phyloP scores from a whole-genome alignment of 1,140 invertebrate species.

The Chelonus insularis region DNA sequence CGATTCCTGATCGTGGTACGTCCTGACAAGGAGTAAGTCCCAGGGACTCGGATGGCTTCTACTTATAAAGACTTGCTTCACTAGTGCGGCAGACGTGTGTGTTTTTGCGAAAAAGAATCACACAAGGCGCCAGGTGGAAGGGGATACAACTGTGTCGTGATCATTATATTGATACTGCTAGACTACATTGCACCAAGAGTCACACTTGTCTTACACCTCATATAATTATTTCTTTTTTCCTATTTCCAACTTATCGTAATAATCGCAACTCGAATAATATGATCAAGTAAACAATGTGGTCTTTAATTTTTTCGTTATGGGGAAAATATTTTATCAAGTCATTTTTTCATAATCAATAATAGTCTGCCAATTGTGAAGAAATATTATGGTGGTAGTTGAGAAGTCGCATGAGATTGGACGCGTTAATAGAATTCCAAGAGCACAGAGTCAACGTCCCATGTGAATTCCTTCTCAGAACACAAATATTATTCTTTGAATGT shows the following conservation, averaged over 20 bases:
- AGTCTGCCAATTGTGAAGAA: neutral
- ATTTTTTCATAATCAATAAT: no score
- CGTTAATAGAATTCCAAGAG: slow-evolving; percentile 23
- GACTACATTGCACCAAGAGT: neutral
- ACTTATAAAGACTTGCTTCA: slow-evolving; percentile 57
- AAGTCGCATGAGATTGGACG: slow-evolving; percentile 11
- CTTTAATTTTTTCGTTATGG: no score
- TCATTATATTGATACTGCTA: slow-evolving; percentile 22
- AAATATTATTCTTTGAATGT: slow-evolving; percentile 6
- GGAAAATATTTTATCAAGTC: neutral
- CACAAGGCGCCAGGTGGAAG: slow-evolving; percentile 20
- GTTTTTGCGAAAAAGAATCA: slow-evolving; percentile 29
- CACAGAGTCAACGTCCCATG: slow-evolving; percentile 12
- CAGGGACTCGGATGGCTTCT: slow-evolving; percentile 58
- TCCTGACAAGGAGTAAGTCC: slow-evolving; percentile 60
- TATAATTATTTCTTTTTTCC: neutral
- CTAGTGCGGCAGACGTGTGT: slow-evolving; percentile 28
- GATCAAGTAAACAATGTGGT: no score
- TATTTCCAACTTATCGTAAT: neutral
- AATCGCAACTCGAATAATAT: neutral
- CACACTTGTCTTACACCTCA: neutral
- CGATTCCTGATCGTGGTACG: slow-evolving; percentile 54
- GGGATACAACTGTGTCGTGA: slow-evolving; percentile 22
- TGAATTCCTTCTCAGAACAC: neutral
- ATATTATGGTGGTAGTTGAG: neutral